Evolutionary conservation across 1,140 invertebrate species (phyloP).

Genomic region (Drosophila athabasca): DNA sequence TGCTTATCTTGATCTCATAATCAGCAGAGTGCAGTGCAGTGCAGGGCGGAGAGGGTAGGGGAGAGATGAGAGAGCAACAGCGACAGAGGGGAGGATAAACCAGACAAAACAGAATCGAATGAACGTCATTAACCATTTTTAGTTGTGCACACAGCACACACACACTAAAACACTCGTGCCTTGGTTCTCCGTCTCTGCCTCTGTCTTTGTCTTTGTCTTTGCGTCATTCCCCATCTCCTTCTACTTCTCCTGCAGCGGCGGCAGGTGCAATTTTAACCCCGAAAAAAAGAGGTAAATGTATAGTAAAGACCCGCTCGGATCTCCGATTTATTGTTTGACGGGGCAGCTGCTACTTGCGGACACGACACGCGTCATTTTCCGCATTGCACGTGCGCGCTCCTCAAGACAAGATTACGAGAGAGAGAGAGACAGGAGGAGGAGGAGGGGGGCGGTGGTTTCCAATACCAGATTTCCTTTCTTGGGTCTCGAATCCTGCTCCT

Average conservation of each 20-base stretch:
- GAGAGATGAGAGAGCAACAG: neutral
- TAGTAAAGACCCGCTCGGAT: slow-evolving; percentile 34
- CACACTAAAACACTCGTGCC: no score
- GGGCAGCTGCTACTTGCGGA: slow-evolving; percentile 30
- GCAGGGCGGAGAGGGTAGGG: neutral
- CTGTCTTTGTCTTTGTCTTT: no score
- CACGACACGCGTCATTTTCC: slow-evolving; percentile 66
- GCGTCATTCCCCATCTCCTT: no score
- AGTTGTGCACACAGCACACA: neutral
- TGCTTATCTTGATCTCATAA: slow-evolving; percentile 74
- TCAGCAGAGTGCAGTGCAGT: slow-evolving; percentile 24
- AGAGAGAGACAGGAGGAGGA: neutral
- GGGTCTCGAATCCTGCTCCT: slow-evolving; percentile 1
- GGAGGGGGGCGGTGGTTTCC: slow-evolving; percentile 3
- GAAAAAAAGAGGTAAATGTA: slow-evolving; percentile 5
- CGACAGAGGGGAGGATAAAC: neutral
- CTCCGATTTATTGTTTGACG: slow-evolving; percentile 53
- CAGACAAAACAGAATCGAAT: slow-evolving; percentile 1
- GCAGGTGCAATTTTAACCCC: slow-evolving; percentile 47
- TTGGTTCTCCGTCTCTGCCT: neutral
- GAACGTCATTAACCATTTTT: slow-evolving; percentile 41
- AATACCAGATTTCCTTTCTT: slow-evolving; percentile 52
- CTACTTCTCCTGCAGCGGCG: neutral
- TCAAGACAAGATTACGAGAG: slow-evolving; percentile 5
- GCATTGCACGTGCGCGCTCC: slow-evolving; percentile 48